These are phyloP conservation scores for Corythoichthys haematopterus DNA, from an alignment of 2,113 vertebrate species.

Conservation along the genomic window DNA sequence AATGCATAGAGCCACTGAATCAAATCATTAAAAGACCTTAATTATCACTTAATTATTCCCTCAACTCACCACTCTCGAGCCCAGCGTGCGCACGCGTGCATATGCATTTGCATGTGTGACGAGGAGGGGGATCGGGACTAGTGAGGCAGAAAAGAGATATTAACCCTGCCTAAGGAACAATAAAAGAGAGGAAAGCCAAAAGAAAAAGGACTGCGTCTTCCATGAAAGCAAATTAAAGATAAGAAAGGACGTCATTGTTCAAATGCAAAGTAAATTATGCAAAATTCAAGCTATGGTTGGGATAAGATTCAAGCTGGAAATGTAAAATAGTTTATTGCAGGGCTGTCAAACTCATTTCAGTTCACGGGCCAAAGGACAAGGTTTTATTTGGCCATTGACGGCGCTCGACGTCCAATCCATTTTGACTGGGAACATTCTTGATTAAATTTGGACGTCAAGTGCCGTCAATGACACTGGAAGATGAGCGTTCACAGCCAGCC, in stretches of 20 bases:
- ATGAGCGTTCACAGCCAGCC: no score
- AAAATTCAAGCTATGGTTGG: constrained; percentile 10
- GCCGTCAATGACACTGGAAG: no score
- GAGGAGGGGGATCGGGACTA: constrained; percentile 54
- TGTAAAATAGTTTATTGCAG: no score
- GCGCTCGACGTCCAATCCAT: no score
- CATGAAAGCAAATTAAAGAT: constrained; percentile 46
- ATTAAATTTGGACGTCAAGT: no score
- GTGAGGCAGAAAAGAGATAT: constrained; percentile 67
- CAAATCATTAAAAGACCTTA: constrained; percentile 80
- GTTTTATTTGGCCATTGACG: no score
- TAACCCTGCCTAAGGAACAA: constrained; percentile 65
- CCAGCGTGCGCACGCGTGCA: constrained; percentile 37
- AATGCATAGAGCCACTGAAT: constrained; percentile 75
- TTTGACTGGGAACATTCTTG: no score
- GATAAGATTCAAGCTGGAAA: no score
- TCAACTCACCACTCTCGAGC: constrained; percentile 58
- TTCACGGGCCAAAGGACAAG: no score
- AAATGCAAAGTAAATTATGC: constrained; percentile 34
- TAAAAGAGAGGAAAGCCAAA: constrained; percentile 62
- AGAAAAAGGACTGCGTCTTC: constrained; percentile 34
- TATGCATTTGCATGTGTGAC: constrained; percentile 62
- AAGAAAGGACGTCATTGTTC: constrained; percentile 20
- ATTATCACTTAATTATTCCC: constrained; percentile 81
- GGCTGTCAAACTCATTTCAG: no score